These are phyloP conservation scores for Misgurnus anguillicaudatus DNA, from an alignment of 2,113 vertebrate species.

Conservation along the genomic window DNA sequence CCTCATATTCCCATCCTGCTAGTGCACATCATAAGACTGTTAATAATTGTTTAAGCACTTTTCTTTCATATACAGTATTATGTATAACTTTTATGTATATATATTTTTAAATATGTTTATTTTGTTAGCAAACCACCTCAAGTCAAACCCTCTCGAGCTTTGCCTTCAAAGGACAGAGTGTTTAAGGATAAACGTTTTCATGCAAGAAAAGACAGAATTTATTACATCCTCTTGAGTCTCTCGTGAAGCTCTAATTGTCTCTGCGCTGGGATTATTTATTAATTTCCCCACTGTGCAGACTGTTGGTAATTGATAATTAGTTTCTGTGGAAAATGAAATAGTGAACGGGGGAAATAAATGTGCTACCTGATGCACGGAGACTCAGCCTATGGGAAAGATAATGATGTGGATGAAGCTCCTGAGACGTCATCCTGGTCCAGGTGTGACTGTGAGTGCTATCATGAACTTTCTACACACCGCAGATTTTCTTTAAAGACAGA, in stretches of 20 bases:
- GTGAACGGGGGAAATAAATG: constrained; percentile 30
- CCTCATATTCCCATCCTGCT: no score
- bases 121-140: not conserved
- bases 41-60: not conserved
- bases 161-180: not conserved
- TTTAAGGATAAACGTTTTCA: constrained; percentile 22
- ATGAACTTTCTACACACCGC: no score
- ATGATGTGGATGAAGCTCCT: constrained; percentile 37
- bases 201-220: constrained; percentile 18
- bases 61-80: not conserved
- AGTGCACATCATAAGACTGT: not conserved
- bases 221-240: constrained; percentile 43
- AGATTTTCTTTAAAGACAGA: not conserved
- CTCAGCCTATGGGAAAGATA: constrained; percentile 37
- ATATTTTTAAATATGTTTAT: not conserved
- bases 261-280: constrained; percentile 45
- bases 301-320: constrained; percentile 55
- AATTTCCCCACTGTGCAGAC: constrained; percentile 39
- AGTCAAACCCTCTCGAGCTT: not conserved
- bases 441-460: no score
- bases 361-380: constrained; percentile 47
- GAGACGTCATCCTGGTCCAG: constrained; percentile 14
- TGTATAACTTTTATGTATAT: not conserved
- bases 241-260: constrained; percentile 47
- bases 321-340: constrained; percentile 40